Conservation (phyloP, 2,113 vertebrate species). For the Narcine bancroftii region DNA sequence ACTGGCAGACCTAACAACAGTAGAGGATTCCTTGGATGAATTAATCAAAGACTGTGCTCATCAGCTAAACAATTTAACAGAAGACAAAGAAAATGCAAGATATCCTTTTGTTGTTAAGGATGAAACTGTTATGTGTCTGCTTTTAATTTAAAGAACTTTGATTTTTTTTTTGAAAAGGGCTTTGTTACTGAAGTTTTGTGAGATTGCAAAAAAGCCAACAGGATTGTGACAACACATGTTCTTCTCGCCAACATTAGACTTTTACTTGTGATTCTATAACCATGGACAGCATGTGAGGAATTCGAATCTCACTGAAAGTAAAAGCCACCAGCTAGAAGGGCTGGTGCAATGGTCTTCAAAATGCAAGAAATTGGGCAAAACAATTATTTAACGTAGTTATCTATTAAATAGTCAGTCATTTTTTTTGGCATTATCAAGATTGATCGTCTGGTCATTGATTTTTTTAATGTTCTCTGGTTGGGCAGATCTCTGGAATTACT, state of each 20-base stretch:
- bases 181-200: neutral
- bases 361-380: no score
- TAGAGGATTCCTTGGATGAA: slow-evolving; percentile 79
- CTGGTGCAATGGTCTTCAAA: neutral
- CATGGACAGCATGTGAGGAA: neutral
- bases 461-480: neutral
- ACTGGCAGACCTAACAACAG: slow-evolving; percentile 64
- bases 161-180: no score
- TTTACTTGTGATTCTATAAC: neutral
- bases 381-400: neutral
- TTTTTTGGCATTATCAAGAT: neutral
- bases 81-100: slow-evolving; percentile 67
- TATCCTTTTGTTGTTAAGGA: slow-evolving; percentile 68
- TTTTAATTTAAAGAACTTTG: neutral
- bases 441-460: neutral
- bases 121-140: neutral
- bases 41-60: slow-evolving; percentile 78
- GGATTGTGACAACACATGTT: neutral
- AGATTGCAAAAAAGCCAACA: neutral
- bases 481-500: neutral
- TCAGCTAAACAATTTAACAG: slow-evolving; percentile 74
- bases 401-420: neutral
- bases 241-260: neutral
- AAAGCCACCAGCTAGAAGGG: neutral
- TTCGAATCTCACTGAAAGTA: neutral